Percentiles rank a stretch among this genome's conserved stretches.
These are phyloP conservation scores for Etia nguti DNA, from an alignment of 2,113 vertebrate species.

Conservation along the genomic window DNA sequence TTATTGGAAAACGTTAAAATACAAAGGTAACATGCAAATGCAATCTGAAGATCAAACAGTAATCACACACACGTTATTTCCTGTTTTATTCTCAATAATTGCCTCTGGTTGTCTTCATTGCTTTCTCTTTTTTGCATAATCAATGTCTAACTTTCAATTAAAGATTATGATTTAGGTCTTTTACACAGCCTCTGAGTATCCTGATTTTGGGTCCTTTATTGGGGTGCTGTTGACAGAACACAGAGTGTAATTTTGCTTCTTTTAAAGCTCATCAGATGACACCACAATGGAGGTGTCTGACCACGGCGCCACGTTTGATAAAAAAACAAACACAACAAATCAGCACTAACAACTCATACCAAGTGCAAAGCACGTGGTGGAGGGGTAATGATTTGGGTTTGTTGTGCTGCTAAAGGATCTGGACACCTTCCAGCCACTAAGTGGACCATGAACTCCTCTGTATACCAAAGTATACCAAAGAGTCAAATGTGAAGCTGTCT, in stretches of 20 bases:
- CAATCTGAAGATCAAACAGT: neutral
- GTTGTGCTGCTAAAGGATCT: neutral
- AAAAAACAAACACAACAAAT: neutral
- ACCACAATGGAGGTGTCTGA: neutral
- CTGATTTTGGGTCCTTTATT: rapidly evolving
- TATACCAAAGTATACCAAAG: neutral
- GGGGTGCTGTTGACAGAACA: neutral
- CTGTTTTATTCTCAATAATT: neutral
- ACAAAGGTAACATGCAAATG: neutral
- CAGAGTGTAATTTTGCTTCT: neutral
- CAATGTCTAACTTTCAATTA: neutral
- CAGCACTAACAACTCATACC: neutral
- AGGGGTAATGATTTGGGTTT: neutral
- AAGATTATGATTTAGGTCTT: neutral
- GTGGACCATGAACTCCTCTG: neutral
- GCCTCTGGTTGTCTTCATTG: neutral
- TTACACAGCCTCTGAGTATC: rapidly evolving
- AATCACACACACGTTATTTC: neutral
- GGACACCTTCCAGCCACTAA: neutral
- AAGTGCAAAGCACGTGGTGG: neutral
- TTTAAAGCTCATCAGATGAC: neutral
- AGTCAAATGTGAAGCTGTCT: neutral
- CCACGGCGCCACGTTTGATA: neutral
- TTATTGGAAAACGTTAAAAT: neutral
- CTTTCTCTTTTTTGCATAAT: neutral